Percentiles rank a stretch among this genome's conserved stretches.
phyloP scores from a whole-genome alignment of 2,797 vertebrate genomes.

The Smutsia temminckii region DNA sequence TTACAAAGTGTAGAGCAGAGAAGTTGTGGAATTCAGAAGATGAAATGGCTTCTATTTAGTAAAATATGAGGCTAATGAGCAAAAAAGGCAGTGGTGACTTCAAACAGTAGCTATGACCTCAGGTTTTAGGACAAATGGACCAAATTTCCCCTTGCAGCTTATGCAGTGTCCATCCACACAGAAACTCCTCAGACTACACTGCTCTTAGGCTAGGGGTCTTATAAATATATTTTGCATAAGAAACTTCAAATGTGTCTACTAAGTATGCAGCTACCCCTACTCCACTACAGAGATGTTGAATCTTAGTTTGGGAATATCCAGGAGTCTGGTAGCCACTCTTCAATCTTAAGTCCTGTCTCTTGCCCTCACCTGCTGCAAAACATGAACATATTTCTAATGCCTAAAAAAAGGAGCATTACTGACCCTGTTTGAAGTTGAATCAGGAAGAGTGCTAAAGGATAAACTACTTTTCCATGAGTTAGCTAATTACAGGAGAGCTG shows the following conservation, averaged over 20 bases:
- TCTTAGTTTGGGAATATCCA: not conserved
- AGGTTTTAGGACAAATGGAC: not conserved
- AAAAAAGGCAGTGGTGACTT: not conserved
- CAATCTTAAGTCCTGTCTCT: not conserved
- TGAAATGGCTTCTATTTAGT: not conserved
- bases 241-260: not conserved
- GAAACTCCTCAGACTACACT: not conserved
- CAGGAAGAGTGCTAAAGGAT: not conserved
- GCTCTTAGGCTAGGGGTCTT: not conserved
- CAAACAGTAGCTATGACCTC: not conserved
- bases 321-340: not conserved
- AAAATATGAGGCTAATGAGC: not conserved
- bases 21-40: not conserved
- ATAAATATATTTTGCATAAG: not conserved
- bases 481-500: not conserved
- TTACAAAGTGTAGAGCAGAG: not conserved
- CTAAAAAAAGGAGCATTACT: not conserved
- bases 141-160: not conserved
- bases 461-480: not conserved
- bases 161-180: not conserved
- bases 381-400: not conserved
- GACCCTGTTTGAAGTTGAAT: not conserved
- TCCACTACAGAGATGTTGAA: not conserved
- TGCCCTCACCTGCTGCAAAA: not conserved
- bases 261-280: not conserved